Evolutionary conservation across 1,140 invertebrate species (phyloP), one percentile per base, ranked within the genome.

Genomic region (Luehdorfia chinensis): DNA sequence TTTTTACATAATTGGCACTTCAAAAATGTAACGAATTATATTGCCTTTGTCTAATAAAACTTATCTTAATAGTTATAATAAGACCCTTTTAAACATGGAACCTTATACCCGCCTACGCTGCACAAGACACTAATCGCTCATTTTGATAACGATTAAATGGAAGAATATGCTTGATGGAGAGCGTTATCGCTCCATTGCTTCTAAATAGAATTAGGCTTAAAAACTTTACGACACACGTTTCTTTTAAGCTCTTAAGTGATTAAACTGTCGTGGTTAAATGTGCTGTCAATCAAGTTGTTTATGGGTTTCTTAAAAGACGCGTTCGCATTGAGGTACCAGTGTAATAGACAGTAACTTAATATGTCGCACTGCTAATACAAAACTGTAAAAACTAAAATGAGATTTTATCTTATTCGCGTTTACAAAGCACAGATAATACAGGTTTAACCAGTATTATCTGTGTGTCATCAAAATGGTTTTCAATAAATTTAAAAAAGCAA

Each of bases 91-190:
- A 45, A 55, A 62, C 44, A 59, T 62, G 58, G 65, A 66, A 60
- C 64, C n/a, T 31, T 31, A 12, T 19, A 28, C 58, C 41, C 67
- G 61, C 75, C 75, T 66, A 83, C 77, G 66, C 75, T 47, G 48
- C 34, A 44, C 47, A 48, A 57, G 59, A 51, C 57, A 52, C 62
- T 80, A 80, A 84, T 80, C 75, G 68, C 51, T 78, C 76, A 74
- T 76, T 78, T 66, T 62, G 69, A 71, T 80, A 72, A 78, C 57
- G 61, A 68, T 74, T 77, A 78, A 66, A 60, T 67, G 60, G 55
- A 70, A 59, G 74, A 72, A 71, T 77, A 73, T 71, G 66, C 67
- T 64, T 68, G 69, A 74, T 56, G 51, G 55, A 33, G 47, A 44
- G 58, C 53, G 59, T 72, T 75, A 79, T 77, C 76, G 60, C 56